Base-by-base conservation (phyloP, 2,113 vertebrate genomes). In the Xyliphius kryptos region DNA sequence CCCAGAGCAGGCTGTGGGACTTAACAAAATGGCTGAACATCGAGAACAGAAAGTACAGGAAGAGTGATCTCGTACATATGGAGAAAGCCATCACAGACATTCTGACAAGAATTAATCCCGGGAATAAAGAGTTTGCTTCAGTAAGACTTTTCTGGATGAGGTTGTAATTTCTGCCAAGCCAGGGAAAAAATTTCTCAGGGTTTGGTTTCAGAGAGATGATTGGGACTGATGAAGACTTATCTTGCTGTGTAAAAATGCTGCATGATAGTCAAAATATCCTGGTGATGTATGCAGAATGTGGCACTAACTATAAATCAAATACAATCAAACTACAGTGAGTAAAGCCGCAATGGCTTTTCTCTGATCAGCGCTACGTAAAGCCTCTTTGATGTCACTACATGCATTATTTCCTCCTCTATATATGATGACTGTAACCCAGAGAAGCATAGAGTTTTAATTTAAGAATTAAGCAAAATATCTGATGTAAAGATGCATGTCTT, bases 51-150 rank as follows among this genome's bases (percentile, higher is more conserved):
- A 63, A 57, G 16, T 62, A 55, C 32, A 66, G 59, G 9, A 66
- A 43, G 60, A 73, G 52, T 66, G 56, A 56, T 67, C 36, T 51
- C 13, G 53, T 63, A 40, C 61, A 58, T 55, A 50, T 69, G 53
- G 57, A 58, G 19, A 21, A 60, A 69, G 48, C 41, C 62, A 62
- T 69, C 52, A 53, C 32, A 38, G 57, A 61, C 56, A 36, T 68
- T 60, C 64, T 64, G 56, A 59, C 66, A 68, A 49, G 46, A 69
- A 65, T 73, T 69, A 66, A 62, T 66, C 71, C 63, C 52, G 46
- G 9, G 63, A 73, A 61, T 20, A 13, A 66, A 63, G 57, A 58
- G 46, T 44, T 46, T 51, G 66, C 44, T 43, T 66, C 52, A 48
- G n/a, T n/a, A n/a, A n/a, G 63, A n/a, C 20, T 66, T 65, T 66